Evolutionary conservation across 2,888 invertebrate species (phyloP).

Genomic region (Lasioglossum marginatum): DNA sequence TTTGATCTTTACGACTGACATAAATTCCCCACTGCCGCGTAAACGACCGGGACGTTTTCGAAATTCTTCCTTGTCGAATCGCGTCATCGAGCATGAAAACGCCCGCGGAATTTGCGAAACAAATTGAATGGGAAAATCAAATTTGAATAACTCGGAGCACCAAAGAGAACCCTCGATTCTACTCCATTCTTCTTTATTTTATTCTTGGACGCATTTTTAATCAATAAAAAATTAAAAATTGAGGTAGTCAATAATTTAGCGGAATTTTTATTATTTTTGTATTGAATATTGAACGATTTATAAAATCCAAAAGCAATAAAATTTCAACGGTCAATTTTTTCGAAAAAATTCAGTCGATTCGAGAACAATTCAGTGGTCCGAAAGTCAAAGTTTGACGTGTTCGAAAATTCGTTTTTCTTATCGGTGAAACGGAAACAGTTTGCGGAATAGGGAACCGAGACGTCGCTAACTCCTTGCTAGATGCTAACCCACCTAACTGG

Average conservation of each 20-base stretch:
- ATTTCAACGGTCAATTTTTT: too few species aligned
- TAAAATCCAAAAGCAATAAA: too few species aligned
- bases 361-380: not conserved
- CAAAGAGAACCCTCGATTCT: too few species aligned
- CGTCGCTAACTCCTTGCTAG: not conserved
- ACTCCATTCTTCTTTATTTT: too few species aligned
- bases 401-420: not conserved
- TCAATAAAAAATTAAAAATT: too few species aligned
- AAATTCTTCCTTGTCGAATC: slow-evolving; percentile 31
- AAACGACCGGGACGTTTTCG: slow-evolving; percentile 10
- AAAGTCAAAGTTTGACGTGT: not conserved
- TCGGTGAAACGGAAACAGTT: not conserved
- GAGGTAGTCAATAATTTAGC: too few species aligned
- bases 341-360: too few species aligned
- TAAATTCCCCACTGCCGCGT: slow-evolving; percentile 39
- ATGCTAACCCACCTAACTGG: not conserved
- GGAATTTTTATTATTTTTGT: too few species aligned
- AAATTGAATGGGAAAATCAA: not conserved
- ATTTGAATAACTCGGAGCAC: too few species aligned
- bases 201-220: too few species aligned
- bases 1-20: slow-evolving; percentile 45
- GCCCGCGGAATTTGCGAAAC: not conserved
- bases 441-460: not conserved
- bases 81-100: slow-evolving; percentile 5
- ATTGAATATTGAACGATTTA: too few species aligned